A percentile compares a stretch with the other conserved stretches of the same genome.
phyloP scores from a whole-genome alignment of 2,113 vertebrate genomes.

The Xiphorhynchus elegans region DNA sequence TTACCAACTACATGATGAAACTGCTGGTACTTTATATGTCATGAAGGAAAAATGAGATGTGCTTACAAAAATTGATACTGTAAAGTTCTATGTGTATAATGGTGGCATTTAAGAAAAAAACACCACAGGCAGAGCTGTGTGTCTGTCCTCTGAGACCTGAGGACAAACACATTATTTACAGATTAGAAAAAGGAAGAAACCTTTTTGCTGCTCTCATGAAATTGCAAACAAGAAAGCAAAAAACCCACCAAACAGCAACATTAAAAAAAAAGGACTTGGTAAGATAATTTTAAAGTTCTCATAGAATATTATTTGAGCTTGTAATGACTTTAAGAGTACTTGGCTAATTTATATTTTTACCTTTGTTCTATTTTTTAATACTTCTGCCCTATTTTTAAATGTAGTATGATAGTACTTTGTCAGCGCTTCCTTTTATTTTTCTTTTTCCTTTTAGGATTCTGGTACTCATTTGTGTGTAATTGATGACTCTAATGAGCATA shows the following conservation, averaged over 20 bases:
- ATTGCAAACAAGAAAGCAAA: background rate
- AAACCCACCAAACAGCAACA: too few relatives aligned
- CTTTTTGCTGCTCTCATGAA: background rate
- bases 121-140: background rate
- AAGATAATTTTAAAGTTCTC: background rate
- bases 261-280: background rate
- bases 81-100: background rate
- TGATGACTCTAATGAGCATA: slow-evolving; percentile 97
- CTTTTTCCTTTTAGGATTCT: slow-evolving; percentile 82
- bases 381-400: background rate
- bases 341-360: background rate
- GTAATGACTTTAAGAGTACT: background rate
- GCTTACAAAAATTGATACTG: background rate
- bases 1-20: background rate
- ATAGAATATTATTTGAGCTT: background rate
- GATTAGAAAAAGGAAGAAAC: background rate
- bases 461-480: slow-evolving; percentile 93
- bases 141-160: background rate
- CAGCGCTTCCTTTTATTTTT: background rate
- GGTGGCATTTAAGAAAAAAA: background rate
- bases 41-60: background rate
- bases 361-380: background rate
- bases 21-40: background rate
- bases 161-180: background rate
- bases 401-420: background rate